Conservation (phyloP, 2,797 vertebrate genomes). For the Sus cebifrons region DNA sequence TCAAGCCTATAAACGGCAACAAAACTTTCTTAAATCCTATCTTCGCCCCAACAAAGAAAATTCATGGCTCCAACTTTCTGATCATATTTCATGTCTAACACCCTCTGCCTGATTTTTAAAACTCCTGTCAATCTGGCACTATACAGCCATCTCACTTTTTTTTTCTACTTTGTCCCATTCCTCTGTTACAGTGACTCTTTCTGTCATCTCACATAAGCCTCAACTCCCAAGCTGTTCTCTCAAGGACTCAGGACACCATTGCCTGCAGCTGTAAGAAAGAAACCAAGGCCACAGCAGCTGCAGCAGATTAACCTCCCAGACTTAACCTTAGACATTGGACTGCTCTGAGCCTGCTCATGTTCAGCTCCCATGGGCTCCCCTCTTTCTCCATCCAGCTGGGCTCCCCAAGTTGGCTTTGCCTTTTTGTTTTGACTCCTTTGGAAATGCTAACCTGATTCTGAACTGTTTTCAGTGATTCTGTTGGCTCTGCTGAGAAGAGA, state of each 20-base stretch:
- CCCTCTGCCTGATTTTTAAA: conserved; percentile 27
- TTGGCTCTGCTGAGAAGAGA: not conserved
- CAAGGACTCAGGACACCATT: conserved; percentile 21
- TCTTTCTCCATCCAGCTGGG: not conserved
- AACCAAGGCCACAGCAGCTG: not conserved
- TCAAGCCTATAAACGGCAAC: not conserved
- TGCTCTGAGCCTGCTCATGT: not conserved
- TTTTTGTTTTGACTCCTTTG: conserved; percentile 20
- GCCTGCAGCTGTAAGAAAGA: not conserved
- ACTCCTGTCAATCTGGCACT: conserved; percentile 10
- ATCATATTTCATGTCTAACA: conserved; percentile 52
- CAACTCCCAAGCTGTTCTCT: conserved; percentile 14
- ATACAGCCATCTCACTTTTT: not conserved
- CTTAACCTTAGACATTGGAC: not conserved
- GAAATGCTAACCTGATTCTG: not conserved
- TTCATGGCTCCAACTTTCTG: not conserved
- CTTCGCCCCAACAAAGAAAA: not conserved
- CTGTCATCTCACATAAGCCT: conserved; percentile 54
- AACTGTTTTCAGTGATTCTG: not conserved
- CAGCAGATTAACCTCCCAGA: not conserved
- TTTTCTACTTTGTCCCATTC: not conserved
- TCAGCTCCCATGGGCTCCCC: not conserved
- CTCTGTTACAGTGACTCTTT: conserved; percentile 33
- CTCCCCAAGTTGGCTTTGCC: not conserved
- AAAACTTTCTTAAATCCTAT: conserved; percentile 39